Percentiles rank a stretch among this genome's conserved stretches.
These are phyloP conservation scores for Fopius arisanus DNA, from an alignment of 1,140 invertebrate species.

Conservation along the genomic window DNA sequence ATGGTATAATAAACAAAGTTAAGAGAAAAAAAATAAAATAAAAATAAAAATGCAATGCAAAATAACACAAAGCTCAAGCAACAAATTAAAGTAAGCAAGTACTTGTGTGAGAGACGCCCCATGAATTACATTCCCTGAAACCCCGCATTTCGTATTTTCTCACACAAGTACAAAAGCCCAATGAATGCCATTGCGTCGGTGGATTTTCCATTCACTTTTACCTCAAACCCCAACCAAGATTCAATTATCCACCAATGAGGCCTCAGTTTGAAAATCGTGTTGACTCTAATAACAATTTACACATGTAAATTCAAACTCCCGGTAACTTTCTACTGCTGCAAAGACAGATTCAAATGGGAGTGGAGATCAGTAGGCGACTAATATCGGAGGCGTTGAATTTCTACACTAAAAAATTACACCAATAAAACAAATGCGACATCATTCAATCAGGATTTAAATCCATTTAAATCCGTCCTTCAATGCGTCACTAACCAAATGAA, in stretches of 20 bases:
- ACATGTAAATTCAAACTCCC: background rate
- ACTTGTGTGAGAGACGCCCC: too few species aligned
- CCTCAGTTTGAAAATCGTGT: background rate
- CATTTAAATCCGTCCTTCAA: background rate
- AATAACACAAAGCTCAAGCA: too few species aligned
- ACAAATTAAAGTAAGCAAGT: too few species aligned
- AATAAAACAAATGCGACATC: background rate
- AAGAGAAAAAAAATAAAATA: too few species aligned
- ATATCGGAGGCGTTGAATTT: background rate
- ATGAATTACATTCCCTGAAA: too few species aligned
- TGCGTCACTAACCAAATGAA: background rate
- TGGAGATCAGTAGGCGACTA: slow-evolving; percentile 1
- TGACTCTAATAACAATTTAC: background rate
- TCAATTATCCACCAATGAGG: background rate
- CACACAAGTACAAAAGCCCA: too few species aligned
- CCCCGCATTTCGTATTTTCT: too few species aligned
- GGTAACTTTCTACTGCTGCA: background rate
- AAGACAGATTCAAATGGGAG: background rate
- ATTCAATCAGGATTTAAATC: background rate
- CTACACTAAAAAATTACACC: background rate
- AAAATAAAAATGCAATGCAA: too few species aligned
- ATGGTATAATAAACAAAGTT: too few species aligned
- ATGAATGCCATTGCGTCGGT: background rate
- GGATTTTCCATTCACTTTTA: slow-evolving; percentile 5
- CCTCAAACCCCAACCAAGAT: background rate